Evolutionary conservation across 2,797 vertebrate genomes (phyloP).

Genomic region (Acanthurus tractus): DNA sequence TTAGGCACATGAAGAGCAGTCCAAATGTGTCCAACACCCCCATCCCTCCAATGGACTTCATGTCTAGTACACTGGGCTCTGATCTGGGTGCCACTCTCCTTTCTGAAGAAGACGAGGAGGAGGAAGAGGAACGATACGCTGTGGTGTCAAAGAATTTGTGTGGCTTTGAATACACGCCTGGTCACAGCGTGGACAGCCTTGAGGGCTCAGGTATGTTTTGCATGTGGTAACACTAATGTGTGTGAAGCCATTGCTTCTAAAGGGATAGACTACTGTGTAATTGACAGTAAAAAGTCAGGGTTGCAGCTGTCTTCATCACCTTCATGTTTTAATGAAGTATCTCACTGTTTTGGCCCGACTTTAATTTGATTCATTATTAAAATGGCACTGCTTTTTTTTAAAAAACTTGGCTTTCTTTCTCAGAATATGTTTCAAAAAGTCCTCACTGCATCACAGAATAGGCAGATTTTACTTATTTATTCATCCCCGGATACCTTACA

Average conservation of each 20-base stretch:
- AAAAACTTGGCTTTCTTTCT: not conserved
- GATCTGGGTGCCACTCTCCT: slow-evolving; percentile 92
- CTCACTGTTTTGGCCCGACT: not conserved
- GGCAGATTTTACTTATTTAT: not conserved
- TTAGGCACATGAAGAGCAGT: slow-evolving; percentile 95
- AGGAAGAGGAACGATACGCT: slow-evolving; percentile 83
- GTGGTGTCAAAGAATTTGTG: slow-evolving; percentile 89
- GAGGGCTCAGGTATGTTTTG: slow-evolving; percentile 90
- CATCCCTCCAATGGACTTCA: slow-evolving; percentile 90
- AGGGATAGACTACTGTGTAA: not conserved
- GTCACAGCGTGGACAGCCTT: slow-evolving; percentile 90
- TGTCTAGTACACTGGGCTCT: slow-evolving; percentile 92
- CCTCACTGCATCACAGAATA: not conserved
- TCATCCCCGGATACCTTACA: not conserved
- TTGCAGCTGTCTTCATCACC: not conserved
- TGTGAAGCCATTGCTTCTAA: slow-evolving; percentile 12
- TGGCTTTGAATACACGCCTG: slow-evolving; percentile 91
- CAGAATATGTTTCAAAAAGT: not conserved
- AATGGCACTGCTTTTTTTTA: not conserved
- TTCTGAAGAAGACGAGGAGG: slow-evolving; percentile 91
- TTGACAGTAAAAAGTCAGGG: slow-evolving; percentile 53
- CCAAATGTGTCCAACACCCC: slow-evolving; percentile 89
- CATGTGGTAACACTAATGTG: slow-evolving; percentile 3
- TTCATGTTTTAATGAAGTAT: not conserved
- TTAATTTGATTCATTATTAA: not conserved